These are phyloP conservation scores for Phallusia fumigata DNA, from an alignment of 23 tunicate species.

Conservation along the genomic window DNA sequence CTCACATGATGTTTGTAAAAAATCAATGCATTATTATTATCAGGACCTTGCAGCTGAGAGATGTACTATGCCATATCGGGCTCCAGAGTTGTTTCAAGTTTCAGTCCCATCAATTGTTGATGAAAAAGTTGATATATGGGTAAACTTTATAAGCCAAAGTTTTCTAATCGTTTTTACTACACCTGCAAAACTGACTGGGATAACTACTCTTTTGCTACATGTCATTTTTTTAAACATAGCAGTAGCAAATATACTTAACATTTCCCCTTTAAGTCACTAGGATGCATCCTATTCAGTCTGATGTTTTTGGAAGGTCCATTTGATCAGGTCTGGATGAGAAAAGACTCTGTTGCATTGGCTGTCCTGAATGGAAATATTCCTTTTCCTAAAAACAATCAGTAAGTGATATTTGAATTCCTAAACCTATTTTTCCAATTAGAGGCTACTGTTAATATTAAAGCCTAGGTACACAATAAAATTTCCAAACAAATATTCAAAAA, in stretches of 20 bases:
- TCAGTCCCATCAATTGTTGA: conserved; percentile 63
- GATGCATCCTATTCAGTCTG: conserved; percentile 86
- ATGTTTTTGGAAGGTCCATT: conserved; percentile 98
- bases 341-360: conserved; percentile 94
- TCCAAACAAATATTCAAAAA: too few species aligned
- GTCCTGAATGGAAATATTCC: conserved; percentile 74
- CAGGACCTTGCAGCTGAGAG: conserved; percentile 90
- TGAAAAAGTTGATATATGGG: conserved; percentile 98
- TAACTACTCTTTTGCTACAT: too few species aligned
- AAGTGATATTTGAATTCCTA: background rate
- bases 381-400: conserved; percentile 56
- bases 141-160: background rate
- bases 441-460: too few species aligned
- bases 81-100: conserved; percentile 94
- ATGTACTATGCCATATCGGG: conserved; percentile 95
- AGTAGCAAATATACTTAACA: too few species aligned
- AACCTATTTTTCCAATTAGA: background rate
- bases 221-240: too few species aligned
- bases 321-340: conserved; percentile 90
- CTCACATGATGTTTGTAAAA: too few species aligned
- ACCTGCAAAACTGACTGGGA: too few species aligned
- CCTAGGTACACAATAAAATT: too few species aligned
- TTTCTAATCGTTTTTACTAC: too few species aligned
- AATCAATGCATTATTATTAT: too few species aligned
- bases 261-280: conserved; percentile 81